Conservation (phyloP, 2,888 invertebrate species). For the Odontothrips loti region DNA sequence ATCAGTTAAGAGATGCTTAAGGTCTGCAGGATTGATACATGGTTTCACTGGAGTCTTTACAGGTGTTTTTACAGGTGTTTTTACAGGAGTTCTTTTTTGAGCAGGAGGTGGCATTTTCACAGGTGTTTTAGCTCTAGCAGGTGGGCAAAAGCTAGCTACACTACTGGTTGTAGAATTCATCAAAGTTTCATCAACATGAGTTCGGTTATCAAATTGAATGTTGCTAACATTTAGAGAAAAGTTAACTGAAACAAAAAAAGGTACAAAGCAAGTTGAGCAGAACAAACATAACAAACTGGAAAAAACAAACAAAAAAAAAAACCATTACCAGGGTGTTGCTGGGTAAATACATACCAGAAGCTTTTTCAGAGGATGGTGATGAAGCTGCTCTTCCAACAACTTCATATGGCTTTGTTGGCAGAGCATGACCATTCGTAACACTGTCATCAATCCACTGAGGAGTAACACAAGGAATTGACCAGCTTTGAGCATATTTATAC, state of each 20-base stretch:
- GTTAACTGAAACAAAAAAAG: not conserved
- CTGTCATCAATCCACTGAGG: slow-evolving; percentile 78
- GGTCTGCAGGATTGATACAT: slow-evolving; percentile 36
- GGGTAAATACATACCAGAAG: not conserved
- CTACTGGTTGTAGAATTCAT: not conserved
- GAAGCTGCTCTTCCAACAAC: not conserved
- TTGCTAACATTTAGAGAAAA: not conserved
- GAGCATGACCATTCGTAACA: slow-evolving; percentile 63
- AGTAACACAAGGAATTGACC: slow-evolving; percentile 64
- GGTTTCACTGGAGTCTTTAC: slow-evolving; percentile 28
- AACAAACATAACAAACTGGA: not conserved
- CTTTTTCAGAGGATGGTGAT: not conserved
- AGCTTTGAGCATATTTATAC: slow-evolving; percentile 57
- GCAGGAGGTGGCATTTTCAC: slow-evolving; percentile 9
- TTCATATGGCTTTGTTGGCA: slow-evolving; percentile 52
- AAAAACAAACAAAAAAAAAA: not conserved
- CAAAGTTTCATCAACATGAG: slow-evolving; percentile 43
- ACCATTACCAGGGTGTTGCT: not conserved
- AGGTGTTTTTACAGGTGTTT: slow-evolving; percentile 11
- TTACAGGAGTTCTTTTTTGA: slow-evolving; percentile 27
- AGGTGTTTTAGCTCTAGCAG: not conserved
- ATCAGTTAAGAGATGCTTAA: slow-evolving; percentile 39
- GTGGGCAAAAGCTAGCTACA: not conserved
- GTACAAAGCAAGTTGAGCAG: not conserved
- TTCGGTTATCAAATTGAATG: not conserved